Evolutionary conservation across 2,888 invertebrate genomes (phyloP).

Genomic region (Gibbula magus): DNA sequence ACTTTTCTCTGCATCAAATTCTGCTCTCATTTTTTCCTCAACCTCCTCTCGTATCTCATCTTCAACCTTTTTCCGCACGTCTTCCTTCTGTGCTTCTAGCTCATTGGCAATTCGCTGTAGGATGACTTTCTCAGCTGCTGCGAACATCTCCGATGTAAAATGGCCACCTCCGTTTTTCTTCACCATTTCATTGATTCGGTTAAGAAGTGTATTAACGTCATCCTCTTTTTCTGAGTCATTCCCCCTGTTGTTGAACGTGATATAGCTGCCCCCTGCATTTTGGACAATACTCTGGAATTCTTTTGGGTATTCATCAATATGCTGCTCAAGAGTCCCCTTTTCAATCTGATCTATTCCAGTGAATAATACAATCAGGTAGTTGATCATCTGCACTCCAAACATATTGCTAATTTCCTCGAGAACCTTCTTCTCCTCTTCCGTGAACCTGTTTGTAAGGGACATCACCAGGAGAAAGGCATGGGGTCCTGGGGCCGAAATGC

Average conservation of each 20-base stretch:
- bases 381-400: not conserved
- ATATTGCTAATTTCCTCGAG: not conserved
- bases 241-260: slow-evolving; percentile 31
- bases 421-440: not conserved
- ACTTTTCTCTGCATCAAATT: too few species aligned
- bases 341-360: not conserved
- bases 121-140: slow-evolving; percentile 27
- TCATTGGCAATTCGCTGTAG: not conserved
- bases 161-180: slow-evolving; percentile 25
- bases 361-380: not conserved
- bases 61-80: not conserved
- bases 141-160: slow-evolving; percentile 31
- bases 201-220: slow-evolving; percentile 26
- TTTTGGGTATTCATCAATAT: not conserved
- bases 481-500: not conserved
- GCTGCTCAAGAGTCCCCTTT: not conserved
- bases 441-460: not conserved
- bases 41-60: not conserved
- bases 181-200: slow-evolving; percentile 27
- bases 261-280: slow-evolving; percentile 24
- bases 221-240: slow-evolving; percentile 16
- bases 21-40: not conserved
- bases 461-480: not conserved
- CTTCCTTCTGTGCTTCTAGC: not conserved
- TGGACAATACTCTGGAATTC: not conserved